Conservation (phyloP, 2,113 vertebrate genomes). For the Poeciliopsis prolifica region DNA sequence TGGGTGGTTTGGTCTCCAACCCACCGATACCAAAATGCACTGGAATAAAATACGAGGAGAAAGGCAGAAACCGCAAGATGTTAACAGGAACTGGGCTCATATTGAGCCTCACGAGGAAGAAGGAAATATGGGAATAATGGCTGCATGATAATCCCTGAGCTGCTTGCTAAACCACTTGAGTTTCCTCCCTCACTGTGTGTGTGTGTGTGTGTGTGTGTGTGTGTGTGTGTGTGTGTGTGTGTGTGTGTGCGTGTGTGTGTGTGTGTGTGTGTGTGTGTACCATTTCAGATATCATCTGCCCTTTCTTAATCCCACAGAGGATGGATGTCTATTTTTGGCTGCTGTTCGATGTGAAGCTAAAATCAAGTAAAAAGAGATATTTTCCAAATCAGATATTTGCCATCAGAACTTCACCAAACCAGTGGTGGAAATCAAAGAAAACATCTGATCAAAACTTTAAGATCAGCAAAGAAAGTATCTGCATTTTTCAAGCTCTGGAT, state of each 20-base stretch:
- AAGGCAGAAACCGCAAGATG: not conserved
- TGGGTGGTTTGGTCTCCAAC: no score
- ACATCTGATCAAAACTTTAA: not conserved
- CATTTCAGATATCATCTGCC: slow-evolving; percentile 33
- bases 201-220: not conserved
- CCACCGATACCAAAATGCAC: no score
- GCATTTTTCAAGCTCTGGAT: not conserved
- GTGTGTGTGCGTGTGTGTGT: no score
- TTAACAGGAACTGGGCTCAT: no score
- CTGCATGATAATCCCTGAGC: not conserved
- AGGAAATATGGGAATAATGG: not conserved
- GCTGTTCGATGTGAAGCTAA: not conserved
- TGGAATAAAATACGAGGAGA: no score
- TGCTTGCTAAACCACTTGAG: slow-evolving; percentile 20
- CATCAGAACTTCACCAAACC: not conserved
- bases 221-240: no score
- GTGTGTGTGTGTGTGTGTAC: not conserved
- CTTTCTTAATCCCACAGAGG: slow-evolving; percentile 30
- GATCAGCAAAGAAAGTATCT: not conserved
- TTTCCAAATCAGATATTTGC: not conserved
- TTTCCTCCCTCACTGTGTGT: slow-evolving; percentile 20
- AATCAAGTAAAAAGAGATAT: slow-evolving; percentile 10
- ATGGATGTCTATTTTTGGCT: slow-evolving; percentile 8
- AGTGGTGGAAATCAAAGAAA: not conserved
- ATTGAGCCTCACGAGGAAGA: no score